Conservation (phyloP, 2,113 vertebrate genomes). For the Sylvia atricapilla region DNA sequence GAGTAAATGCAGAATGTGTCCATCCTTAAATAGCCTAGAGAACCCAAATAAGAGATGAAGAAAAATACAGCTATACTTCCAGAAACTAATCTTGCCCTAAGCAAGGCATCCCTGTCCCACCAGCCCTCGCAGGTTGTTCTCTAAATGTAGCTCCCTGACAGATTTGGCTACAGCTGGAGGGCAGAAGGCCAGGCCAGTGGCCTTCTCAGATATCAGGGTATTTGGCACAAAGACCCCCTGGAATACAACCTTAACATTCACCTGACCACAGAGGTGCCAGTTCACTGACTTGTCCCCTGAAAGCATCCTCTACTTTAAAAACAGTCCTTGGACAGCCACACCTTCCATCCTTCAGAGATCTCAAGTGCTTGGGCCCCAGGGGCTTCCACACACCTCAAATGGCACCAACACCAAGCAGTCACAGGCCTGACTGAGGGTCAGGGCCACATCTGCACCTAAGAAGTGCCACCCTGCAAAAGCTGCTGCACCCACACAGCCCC, state of each 20-base stretch:
- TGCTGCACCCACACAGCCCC: neutral
- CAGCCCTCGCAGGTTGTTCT: neutral
- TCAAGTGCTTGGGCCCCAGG: neutral
- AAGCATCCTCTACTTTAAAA: neutral
- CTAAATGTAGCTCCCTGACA: slow-evolving; percentile 1
- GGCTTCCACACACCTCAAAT: neutral
- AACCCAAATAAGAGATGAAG: neutral
- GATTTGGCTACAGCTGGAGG: neutral
- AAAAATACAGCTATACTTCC: neutral
- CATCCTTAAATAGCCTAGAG: neutral
- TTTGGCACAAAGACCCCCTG: neutral
- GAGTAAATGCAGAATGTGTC: neutral
- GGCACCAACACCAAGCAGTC: neutral
- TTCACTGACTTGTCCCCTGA: neutral
- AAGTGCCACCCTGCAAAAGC: neutral
- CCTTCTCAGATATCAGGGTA: slow-evolving; percentile 29
- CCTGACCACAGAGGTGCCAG: neutral
- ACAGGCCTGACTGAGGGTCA: neutral
- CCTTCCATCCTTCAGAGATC: neutral
- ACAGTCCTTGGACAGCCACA: neutral
- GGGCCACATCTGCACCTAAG: neutral
- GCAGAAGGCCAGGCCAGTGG: slow-evolving; percentile 3
- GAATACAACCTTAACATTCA: slow-evolving; percentile 14
- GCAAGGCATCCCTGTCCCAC: neutral
- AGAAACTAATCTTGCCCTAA: neutral